Base-by-base conservation (phyloP, 1,140 invertebrate species). In the Arion vulgaris region DNA sequence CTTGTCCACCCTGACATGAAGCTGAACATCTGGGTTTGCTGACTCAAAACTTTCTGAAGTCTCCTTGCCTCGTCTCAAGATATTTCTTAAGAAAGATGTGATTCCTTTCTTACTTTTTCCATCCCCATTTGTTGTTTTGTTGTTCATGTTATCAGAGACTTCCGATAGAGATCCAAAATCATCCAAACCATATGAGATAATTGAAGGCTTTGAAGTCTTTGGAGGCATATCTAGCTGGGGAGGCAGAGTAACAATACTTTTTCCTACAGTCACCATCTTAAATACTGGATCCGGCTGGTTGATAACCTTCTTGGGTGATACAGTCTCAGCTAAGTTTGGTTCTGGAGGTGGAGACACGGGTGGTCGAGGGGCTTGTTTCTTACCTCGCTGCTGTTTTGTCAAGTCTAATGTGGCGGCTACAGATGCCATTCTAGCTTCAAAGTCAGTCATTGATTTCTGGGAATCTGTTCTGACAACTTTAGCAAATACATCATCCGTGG, bases 261-360 rank as follows among this genome's bases (percentile, higher is more conserved):
- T 88, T 15, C 87, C 87, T 36, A 90, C 82, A 0, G 89, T 84
- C 45, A 89, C 89, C 88, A 90, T 90, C 74, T 89, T 90, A 72
- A 89, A 90, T 17, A 85, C 87, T 4, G 88, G 88, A 73, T 90
- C 88, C 26, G 82, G 81, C 19, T 84, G 57, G 69, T 84, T 87
- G 23, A 66, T 57, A 23, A 32, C 74, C 53, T 84, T 85, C 26
- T 78, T 85, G 17, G 82, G 82, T 23, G 82, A 83, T 13, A 80
- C 45, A 2, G 9, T 41, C 28, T 41, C 28, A 57, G 39, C 4
- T 45, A 45, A 26, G 39, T 53, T 82, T 75, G 86, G 87, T 75
- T 86, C 85, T 9, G 88, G 87, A 2, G 89, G 88, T 13, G 90
- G 89, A 15, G 86, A 86, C 39, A 85, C 85, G 1, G 90, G 88